A percentile compares a stretch with the other conserved stretches of the same genome.
Evolutionary conservation across 1,140 invertebrate genomes (phyloP).

Genomic region (Drosophila teissieri): DNA sequence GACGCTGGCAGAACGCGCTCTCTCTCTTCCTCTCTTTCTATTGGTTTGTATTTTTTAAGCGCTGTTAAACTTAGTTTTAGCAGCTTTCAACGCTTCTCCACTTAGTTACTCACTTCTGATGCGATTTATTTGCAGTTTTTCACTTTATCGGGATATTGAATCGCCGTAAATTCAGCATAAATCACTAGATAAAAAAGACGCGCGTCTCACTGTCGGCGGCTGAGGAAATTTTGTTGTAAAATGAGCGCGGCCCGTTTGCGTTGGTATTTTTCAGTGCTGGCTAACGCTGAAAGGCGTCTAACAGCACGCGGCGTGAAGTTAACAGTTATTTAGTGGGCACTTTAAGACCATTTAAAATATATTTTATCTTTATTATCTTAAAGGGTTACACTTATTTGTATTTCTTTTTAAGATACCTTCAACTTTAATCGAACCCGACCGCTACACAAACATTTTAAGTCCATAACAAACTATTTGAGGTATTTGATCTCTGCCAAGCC

Average conservation of each 20-base stretch:
- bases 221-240: constrained; percentile 27
- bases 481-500: too few relatives aligned
- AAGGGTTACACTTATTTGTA: too few relatives aligned
- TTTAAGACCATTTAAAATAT: neutral
- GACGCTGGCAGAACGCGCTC: constrained; percentile 36
- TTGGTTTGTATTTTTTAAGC: neutral
- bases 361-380: neutral
- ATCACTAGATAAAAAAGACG: constrained; percentile 35
- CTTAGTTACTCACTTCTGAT: constrained; percentile 18
- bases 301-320: neutral
- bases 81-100: neutral
- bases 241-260: constrained; percentile 1
- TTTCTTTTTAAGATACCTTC: too few relatives aligned
- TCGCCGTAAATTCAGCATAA: constrained; percentile 1
- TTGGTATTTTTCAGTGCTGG: constrained; percentile 6
- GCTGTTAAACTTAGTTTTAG: neutral
- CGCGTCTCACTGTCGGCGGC: constrained; percentile 42
- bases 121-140: neutral
- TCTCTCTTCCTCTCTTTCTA: neutral
- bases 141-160: neutral
- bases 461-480: too few relatives aligned
- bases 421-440: too few relatives aligned
- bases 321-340: neutral
- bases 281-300: neutral
- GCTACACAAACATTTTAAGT: too few relatives aligned